Evolutionary conservation across 2,797 vertebrate genomes (phyloP), one percentile per base, ranked within the genome.

Genomic region (Thripadectes ignobilis): DNA sequence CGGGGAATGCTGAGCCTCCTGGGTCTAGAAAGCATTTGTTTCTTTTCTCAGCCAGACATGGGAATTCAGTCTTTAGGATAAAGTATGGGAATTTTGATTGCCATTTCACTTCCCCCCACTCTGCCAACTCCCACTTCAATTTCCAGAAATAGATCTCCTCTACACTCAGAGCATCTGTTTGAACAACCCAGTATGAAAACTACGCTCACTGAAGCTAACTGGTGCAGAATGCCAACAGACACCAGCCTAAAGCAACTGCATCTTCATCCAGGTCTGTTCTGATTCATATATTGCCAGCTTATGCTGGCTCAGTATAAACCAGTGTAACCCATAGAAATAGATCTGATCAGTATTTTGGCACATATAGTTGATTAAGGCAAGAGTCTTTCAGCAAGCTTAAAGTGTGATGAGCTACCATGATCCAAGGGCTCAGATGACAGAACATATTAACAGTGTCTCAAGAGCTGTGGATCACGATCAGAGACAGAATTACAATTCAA

Each of bases 41-140:
- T 95, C 93, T 75, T 71, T 72, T 93, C 89, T 93, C 68, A 92
- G 90, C 41, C 94, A 94, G 92, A 87, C 43, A 3, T 85, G 95
- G 84, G 95, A 97, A 96, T 49, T 89, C 80, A 95, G 92, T 65
- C 80, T 95, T 82, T 57, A 90, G 88, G 77, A 93, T 92, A 93
- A 74, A 4, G 46, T 69, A 94, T 7, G 22, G 75, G 94, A 93
- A 88, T 87, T 93, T 7, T 51, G 66, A 94, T 46, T 94, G 91
- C 85, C 72, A 63, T 89, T 91, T 89, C 3, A 15, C 48, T 93
- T 87, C 74, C 55, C 84, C 59, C n/a, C 39, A 55, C 52, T 20
- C 89, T 4, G 38, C 34, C 84, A 95, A 89, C 68, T 96, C 92
- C 91, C 92, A 91, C 84, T 94, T 74, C 81, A 65, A 5, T 77